Evolutionary conservation across 2,888 invertebrate genomes (phyloP).

Genomic region (Leptopilina myrica): DNA sequence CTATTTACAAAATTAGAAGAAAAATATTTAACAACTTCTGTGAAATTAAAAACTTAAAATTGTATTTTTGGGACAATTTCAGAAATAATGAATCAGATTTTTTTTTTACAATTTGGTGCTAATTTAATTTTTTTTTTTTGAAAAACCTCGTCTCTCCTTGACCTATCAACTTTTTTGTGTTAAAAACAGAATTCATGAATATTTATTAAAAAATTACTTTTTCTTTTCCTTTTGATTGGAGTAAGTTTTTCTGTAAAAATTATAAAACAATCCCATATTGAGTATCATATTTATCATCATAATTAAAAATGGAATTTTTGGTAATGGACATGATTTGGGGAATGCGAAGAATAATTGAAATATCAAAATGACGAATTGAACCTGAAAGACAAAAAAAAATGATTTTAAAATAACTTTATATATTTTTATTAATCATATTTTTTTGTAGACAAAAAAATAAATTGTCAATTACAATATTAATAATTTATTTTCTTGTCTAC

Average conservation of each 20-base stretch:
- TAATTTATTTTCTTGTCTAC: too few relatives aligned
- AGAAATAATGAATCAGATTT: neutral
- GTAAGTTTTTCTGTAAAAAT: conserved; percentile 14
- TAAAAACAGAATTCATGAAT: neutral
- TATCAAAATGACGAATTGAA: neutral
- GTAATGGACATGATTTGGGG: neutral
- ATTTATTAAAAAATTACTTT: neutral
- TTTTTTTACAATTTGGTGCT: neutral
- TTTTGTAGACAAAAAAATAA: too few relatives aligned
- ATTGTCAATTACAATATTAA: too few relatives aligned
- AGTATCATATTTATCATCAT: neutral
- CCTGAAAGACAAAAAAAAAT: conserved; percentile 14
- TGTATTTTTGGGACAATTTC: neutral
- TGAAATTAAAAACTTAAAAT: too few relatives aligned
- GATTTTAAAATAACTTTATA: neutral
- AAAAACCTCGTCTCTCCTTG: neutral
- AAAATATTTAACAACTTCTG: too few relatives aligned
- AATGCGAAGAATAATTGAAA: neutral
- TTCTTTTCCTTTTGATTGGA: neutral
- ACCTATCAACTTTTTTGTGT: neutral
- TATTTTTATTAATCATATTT: too few relatives aligned
- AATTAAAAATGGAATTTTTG: neutral
- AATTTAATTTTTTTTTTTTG: neutral
- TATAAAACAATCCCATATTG: conserved; percentile 15
- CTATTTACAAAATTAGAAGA: too few relatives aligned